Evolutionary conservation across 2,113 vertebrate species (phyloP), one percentile per base, ranked within the genome.

Genomic region (Microcebus ravelobensis): DNA sequence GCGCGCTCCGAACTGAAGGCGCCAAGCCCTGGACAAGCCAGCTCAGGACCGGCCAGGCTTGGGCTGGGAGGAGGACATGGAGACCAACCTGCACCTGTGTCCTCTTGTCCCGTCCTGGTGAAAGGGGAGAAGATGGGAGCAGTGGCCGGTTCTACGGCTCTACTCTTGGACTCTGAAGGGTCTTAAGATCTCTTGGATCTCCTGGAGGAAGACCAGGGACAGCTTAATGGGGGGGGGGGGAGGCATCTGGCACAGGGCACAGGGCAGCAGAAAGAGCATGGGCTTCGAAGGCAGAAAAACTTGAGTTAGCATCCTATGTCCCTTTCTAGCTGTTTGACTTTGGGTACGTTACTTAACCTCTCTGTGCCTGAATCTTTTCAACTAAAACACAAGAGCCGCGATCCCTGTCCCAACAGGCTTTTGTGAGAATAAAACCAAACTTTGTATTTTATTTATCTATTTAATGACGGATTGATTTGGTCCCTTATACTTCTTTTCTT

Each of bases 11-110:
- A 29, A 90, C 45, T 20, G 70, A 67, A 94, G 97, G 70, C n/a
- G 0, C 88, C 34, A 4, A 87, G 39, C 79, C 52, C 63, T 76
- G 61, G 45, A 27, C 48, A 11, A n/a, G 80, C 52, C 17, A 79
- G 57, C n/a, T 74, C 5, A 29, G 61, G 74, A 27, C 83, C 11
- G 36, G 36, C 87, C 29, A 2, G 63, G 9, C 83, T 70, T 6
- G 50, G 17, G 34, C 71, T 42, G 57, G 21, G 11, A 82, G 67
- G 27, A n/a, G 6, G 67, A 45, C 4, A 1, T 8, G 48, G 91
- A n/a, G 48, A 85, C 1, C 0, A 90, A 45, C 14, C 73, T 94
- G 79, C 65, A 93, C 97, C 97, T 96, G 89, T 84, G 86, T 74
- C 80, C 73, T 80, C 96, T 71, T 59, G n/a, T 52, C 39, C 31